Evolutionary conservation across 2,888 invertebrate species (phyloP), one percentile per base, ranked within the genome.

Genomic region (Standfussiana lucernea): DNA sequence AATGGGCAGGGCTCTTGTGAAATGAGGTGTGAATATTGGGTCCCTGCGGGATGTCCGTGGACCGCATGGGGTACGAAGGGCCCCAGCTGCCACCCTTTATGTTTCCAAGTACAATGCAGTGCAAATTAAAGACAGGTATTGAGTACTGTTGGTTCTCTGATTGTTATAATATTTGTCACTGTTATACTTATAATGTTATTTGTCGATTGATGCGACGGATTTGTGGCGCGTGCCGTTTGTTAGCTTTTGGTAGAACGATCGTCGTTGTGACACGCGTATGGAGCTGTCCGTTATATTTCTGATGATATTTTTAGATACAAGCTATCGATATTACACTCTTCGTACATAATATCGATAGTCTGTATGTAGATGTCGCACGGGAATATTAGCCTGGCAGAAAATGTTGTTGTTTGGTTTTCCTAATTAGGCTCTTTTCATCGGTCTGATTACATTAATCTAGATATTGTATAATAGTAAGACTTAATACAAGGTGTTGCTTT

Each of bases 21-120:
- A 96, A 96, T 96, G 96, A 96, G 95, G 96, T 96, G 96, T 96
- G 96, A 96, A 96, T 96, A 96, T 96, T 96, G 96, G 88, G 88
- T 93, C 95, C 93, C 96, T 77, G 90, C 94, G 95, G 96, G 96
- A 90, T 84, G 88, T 89, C 89, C 77, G 77, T 88, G 87, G 92
- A 89, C 92, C 93, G 92, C 94, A 90, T 91, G 92, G 93, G 93
- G 93, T 82, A 79, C 73, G 37, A 75, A 61, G 64, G 75, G 80
- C 89, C 92, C 93, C 95, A 95, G 94, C 95, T 95, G 95, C 90
- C 77, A 92, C 95, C 95, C 94, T 93, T 94, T 92, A 89, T 89
- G 85, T 89, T 86, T 84, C 90, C 85, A 91, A 86, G 61, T 90
- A 94, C 94, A 95, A 95, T 93, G 92, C 90, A 83, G 90, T 86